phyloP scores from a whole-genome alignment of 2,888 invertebrate genomes.

The Diarsia brunnea region DNA sequence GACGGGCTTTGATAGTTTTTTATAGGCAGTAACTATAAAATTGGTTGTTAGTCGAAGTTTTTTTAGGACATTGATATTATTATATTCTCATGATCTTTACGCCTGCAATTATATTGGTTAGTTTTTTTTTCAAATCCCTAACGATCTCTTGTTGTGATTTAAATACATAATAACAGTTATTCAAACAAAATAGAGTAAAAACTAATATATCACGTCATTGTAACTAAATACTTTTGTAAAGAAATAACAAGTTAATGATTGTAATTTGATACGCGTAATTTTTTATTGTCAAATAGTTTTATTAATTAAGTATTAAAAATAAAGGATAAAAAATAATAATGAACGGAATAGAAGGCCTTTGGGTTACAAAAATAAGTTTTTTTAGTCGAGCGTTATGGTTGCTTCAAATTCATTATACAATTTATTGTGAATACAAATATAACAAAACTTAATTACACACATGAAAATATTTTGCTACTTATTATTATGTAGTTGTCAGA shows the following conservation, averaged over 20 bases:
- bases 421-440: not conserved
- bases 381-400: not conserved
- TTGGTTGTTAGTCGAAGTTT: not conserved
- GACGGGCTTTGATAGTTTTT: not conserved
- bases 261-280: slow-evolving; percentile 33
- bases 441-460: not conserved
- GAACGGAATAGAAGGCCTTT: not conserved
- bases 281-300: not conserved
- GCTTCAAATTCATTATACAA: not conserved
- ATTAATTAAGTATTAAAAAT: too few relatives aligned
- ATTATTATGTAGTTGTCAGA: slow-evolving; percentile 1
- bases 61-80: not conserved
- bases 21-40: not conserved
- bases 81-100: slow-evolving; percentile 6
- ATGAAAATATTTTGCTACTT: slow-evolving; percentile 19
- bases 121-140: slow-evolving; percentile 18
- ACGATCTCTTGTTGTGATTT: slow-evolving; percentile 28
- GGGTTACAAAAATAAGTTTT: not conserved
- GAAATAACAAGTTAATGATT: slow-evolving; percentile 8
- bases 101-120: slow-evolving; percentile 32
- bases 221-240: slow-evolving; percentile 8
- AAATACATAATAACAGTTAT: slow-evolving; percentile 16
- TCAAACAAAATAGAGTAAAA: slow-evolving; percentile 25
- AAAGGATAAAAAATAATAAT: not conserved
- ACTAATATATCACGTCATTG: slow-evolving; percentile 22